phyloP scores from a whole-genome alignment of 2,797 vertebrate species.

The Fistularia tabacaria region DNA sequence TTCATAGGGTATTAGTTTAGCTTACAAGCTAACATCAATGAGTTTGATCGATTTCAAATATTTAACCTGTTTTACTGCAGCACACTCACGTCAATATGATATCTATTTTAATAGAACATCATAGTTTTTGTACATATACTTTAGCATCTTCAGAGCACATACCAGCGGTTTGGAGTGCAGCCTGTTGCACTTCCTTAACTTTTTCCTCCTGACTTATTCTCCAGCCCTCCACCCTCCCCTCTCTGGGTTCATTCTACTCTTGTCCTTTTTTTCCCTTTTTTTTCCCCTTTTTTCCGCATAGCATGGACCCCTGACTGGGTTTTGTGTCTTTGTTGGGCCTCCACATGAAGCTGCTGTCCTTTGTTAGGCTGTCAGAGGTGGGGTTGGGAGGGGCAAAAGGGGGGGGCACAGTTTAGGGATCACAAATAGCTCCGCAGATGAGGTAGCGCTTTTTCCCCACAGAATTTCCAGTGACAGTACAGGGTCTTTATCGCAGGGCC shows the following conservation, averaged over 20 bases:
- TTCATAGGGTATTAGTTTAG: too few relatives aligned
- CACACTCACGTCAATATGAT: too few relatives aligned
- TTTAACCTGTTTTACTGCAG: too few relatives aligned
- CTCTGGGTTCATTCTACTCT: conserved; percentile 30
- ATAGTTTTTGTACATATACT: too few relatives aligned
- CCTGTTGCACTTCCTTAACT: conserved; percentile 29
- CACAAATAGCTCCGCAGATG: conserved; percentile 17
- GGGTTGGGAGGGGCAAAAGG: conserved; percentile 27
- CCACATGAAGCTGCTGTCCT: conserved; percentile 52
- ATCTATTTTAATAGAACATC: too few relatives aligned
- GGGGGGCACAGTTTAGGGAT: conserved; percentile 34
- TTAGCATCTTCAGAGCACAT: too few relatives aligned
- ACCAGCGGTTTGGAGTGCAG: not conserved
- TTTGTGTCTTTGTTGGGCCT: conserved; percentile 62
- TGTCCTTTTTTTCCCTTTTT: conserved; percentile 32
- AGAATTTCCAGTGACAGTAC: conserved; percentile 28
- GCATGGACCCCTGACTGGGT: conserved; percentile 48
- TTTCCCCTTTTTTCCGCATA: conserved; percentile 34
- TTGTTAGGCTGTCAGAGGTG: conserved; percentile 63
- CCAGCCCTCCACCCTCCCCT: conserved; percentile 25
- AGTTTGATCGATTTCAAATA: too few relatives aligned
- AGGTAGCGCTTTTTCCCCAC: conserved; percentile 12
- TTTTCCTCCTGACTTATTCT: conserved; percentile 33
- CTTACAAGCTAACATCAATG: too few relatives aligned
- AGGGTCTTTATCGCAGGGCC: conserved; percentile 30